Evolutionary conservation across 2,797 vertebrate species (phyloP), one percentile per base, ranked within the genome.

Genomic region (Dromococcyx pavoninus): DNA sequence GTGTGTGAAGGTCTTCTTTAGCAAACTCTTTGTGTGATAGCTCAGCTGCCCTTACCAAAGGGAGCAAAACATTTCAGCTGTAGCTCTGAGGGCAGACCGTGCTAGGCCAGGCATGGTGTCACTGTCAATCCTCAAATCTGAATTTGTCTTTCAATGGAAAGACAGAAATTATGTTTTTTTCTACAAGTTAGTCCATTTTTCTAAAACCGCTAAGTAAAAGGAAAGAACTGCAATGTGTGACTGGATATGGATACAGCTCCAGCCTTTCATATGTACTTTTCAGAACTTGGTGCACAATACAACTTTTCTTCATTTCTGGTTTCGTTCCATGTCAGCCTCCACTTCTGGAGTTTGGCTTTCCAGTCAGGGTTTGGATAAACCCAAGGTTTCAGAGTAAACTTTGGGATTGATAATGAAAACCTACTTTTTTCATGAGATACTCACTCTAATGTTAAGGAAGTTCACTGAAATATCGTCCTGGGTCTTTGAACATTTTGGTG

Each of bases 311-410:
- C 14, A 11, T 67, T 50, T 58, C 27, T 79, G 48, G 3, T 30
- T 33, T 60, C 5, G 0, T 51, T 41, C 9, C 0, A 0, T 6
- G 4, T 44, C n/a, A n/a, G 30, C 5, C 2, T 82, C 27, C 13
- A 28, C 13, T 84, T 56, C 17, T 67, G 60, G 30, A 82, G 13
- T 51, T 23, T 46, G 15, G 46, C 5, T 81, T 69, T 82, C n/a
- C 7, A 69, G n/a, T 15, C 66, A 19, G 7, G 7, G 17, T 75
- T 54, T 66, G 22, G 75, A 41, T 46, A 60, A 72, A 80, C 28
- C 19, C 66, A 72, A 48, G 14, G 7, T 70, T 83, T 58, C 46
- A 56, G 50, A 72, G 8, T 2, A 86, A 81, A 65, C 17, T 48
- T 88, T 8, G 16, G 9, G 25, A 23, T 80, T 51, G 61, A 53